These are phyloP conservation scores for Phataginus tetradactyla DNA, from an alignment of 2,797 vertebrate species.

Conservation along the genomic window DNA sequence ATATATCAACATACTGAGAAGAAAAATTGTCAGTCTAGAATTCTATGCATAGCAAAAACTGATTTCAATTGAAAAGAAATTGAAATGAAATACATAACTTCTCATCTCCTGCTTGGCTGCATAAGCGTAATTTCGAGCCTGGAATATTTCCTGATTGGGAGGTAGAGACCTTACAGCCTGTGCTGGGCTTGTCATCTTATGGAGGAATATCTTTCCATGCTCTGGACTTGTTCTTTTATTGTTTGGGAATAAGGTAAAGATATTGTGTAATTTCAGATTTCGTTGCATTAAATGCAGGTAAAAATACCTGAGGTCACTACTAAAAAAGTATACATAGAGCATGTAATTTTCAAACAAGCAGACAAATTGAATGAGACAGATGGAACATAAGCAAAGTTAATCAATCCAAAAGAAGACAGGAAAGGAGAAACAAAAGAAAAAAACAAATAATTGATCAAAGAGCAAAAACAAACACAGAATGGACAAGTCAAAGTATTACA, in stretches of 20 bases:
- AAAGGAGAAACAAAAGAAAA: neutral
- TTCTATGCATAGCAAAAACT: neutral
- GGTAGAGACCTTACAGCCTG: neutral
- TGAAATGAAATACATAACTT: neutral
- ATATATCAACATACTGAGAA: neutral
- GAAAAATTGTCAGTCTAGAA: neutral
- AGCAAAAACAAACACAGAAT: neutral
- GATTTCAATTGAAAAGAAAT: neutral
- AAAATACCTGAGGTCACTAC: neutral
- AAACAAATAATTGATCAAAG: neutral
- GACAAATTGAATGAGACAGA: neutral
- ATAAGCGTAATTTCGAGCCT: neutral
- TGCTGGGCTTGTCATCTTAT: neutral
- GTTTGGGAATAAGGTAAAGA: neutral
- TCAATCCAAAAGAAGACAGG: neutral
- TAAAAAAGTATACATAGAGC: neutral
- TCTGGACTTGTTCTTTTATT: neutral
- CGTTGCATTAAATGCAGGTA: neutral
- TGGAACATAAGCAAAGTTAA: neutral
- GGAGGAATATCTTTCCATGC: neutral
- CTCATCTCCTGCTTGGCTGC: neutral
- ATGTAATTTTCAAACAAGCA: neutral
- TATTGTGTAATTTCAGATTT: neutral
- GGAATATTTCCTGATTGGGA: neutral
- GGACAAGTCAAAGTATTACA: neutral